phyloP scores from a whole-genome alignment of 2,797 vertebrate genomes.

The Myotis vivesi region DNA sequence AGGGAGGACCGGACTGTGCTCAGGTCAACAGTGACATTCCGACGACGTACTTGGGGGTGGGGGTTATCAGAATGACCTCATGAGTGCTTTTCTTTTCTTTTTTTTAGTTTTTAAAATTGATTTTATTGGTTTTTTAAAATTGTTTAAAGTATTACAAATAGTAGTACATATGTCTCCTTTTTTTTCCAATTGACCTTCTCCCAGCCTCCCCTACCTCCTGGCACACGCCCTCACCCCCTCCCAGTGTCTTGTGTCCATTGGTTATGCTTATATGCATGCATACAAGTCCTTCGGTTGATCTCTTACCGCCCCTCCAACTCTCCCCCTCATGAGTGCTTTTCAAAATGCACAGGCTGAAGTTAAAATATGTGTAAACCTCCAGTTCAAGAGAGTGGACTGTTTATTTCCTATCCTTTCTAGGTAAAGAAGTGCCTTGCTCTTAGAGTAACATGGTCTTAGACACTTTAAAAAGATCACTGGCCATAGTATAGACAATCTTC shows the following conservation, averaged over 20 bases:
- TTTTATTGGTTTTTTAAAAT: too few relatives aligned
- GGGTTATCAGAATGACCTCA: not conserved
- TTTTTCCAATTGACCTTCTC: too few relatives aligned
- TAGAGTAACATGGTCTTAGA: not conserved
- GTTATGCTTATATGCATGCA: too few relatives aligned
- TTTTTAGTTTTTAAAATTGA: too few relatives aligned
- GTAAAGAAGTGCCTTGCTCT: not conserved
- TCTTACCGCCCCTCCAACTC: too few relatives aligned
- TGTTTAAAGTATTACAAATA: too few relatives aligned
- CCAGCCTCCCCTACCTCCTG: too few relatives aligned
- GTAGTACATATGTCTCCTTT: too few relatives aligned
- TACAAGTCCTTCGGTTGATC: too few relatives aligned
- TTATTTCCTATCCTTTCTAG: not conserved
- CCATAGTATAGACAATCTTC: not conserved
- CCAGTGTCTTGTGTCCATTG: too few relatives aligned
- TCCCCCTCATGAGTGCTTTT: not conserved
- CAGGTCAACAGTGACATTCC: not conserved
- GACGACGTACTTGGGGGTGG: not conserved
- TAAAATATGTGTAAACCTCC: not conserved
- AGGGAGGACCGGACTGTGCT: not conserved
- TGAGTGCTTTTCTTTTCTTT: not conserved
- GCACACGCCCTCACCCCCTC: too few relatives aligned
- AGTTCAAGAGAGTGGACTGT: not conserved
- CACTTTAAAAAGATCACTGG: not conserved
- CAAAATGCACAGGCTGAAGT: not conserved